phyloP scores from a whole-genome alignment of 2,797 vertebrate genomes.

The Sebastes hopkinsi region DNA sequence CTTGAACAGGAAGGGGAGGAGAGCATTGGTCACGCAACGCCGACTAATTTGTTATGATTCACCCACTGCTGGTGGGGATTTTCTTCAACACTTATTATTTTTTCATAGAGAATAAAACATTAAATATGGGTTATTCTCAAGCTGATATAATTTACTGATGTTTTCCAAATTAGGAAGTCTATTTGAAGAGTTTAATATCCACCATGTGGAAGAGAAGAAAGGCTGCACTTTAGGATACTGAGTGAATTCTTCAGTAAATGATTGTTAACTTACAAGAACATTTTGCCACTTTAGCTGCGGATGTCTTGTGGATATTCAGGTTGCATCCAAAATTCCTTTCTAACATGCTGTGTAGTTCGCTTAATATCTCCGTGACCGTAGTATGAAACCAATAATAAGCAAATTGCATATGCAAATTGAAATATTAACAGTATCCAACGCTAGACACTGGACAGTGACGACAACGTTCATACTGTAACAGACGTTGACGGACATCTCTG shows the following conservation, averaged over 20 bases:
- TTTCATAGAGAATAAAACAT: constrained; percentile 4
- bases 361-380: too few species aligned
- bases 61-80: neutral
- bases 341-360: neutral
- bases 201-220: neutral
- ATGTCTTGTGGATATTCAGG: neutral
- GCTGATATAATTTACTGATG: neutral
- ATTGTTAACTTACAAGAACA: neutral
- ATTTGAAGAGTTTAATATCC: constrained; percentile 15
- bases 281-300: neutral
- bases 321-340: rapidly evolving
- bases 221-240: neutral
- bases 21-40: neutral
- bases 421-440: too few species aligned
- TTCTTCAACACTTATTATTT: neutral
- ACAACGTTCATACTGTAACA: too few species aligned
- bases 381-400: too few species aligned
- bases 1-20: neutral
- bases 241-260: neutral
- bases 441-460: too few species aligned
- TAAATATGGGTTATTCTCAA: constrained; percentile 10
- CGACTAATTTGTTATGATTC: neutral
- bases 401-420: too few species aligned
- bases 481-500: too few species aligned
- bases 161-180: neutral